Conservation (phyloP, 2,113 vertebrate genomes). For the Protobothrops flavoviridis region DNA sequence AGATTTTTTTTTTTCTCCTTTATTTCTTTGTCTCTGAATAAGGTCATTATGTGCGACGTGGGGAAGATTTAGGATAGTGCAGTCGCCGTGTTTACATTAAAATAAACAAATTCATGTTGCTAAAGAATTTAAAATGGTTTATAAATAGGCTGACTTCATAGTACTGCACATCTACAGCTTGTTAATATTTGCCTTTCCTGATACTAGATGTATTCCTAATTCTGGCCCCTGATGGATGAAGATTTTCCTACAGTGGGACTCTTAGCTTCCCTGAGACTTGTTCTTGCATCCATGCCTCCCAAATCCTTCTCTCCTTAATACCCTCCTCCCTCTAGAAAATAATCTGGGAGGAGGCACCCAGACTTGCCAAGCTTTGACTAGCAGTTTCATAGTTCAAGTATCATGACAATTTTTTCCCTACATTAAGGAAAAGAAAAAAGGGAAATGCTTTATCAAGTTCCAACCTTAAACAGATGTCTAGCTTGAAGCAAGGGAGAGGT, state of each 20-base stretch:
- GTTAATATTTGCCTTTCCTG: neutral
- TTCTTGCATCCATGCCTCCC: neutral
- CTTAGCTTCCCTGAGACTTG: neutral
- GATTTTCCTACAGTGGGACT: neutral
- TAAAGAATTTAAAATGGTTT: neutral
- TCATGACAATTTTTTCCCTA: neutral
- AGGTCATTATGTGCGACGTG: neutral
- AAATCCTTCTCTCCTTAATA: neutral
- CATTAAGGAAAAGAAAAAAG: neutral
- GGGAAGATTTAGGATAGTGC: neutral
- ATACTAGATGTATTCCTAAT: neutral
- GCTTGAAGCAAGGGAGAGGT: neutral
- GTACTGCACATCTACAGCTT: neutral
- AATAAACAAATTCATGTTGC: neutral
- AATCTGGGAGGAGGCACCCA: neutral
- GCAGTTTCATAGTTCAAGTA: neutral
- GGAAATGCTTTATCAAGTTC: neutral
- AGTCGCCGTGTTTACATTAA: neutral
- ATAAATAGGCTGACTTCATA: neutral
- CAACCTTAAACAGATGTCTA: neutral
- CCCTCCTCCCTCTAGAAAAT: neutral
- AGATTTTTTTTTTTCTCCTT: neutral
- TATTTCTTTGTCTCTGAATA: neutral
- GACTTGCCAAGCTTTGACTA: neutral
- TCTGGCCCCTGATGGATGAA: neutral